These are phyloP conservation scores for Sesamia inferens DNA, from an alignment of 2,888 invertebrate species.

Conservation along the genomic window DNA sequence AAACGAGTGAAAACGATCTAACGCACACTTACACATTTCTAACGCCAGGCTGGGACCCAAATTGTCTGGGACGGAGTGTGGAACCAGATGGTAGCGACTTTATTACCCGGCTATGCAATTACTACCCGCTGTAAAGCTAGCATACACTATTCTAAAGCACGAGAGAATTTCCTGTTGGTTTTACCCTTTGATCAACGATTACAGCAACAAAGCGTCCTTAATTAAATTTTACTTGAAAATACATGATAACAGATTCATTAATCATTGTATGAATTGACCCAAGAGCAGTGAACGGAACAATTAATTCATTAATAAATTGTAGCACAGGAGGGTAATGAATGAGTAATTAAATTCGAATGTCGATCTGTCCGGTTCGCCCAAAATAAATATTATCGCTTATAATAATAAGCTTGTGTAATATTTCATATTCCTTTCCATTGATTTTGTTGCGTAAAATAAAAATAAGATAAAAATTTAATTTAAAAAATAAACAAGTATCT, in stretches of 20 bases:
- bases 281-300: slow-evolving; percentile 34
- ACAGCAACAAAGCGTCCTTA: slow-evolving; percentile 21
- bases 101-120: slow-evolving; percentile 59
- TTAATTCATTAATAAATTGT: slow-evolving; percentile 45
- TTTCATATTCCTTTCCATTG: too few species aligned
- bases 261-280: slow-evolving; percentile 39
- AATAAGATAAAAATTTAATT: too few species aligned
- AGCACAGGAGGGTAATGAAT: slow-evolving; percentile 34
- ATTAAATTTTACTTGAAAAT: slow-evolving; percentile 36
- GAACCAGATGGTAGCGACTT: slow-evolving; percentile 58
- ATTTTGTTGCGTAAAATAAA: too few species aligned
- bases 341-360: slow-evolving; percentile 35
- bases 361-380: slow-evolving; percentile 1
- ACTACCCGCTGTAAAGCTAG: slow-evolving; percentile 52
- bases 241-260: slow-evolving; percentile 23
- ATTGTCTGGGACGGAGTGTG: slow-evolving; percentile 44
- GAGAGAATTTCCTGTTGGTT: slow-evolving; percentile 42
- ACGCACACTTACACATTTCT: slow-evolving; percentile 35
- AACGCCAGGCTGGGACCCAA: slow-evolving; percentile 25
- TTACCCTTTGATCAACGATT: slow-evolving; percentile 34
- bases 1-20: slow-evolving; percentile 52
- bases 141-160: slow-evolving; percentile 41
- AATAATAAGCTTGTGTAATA: too few species aligned
- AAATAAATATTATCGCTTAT: slow-evolving; percentile 8
- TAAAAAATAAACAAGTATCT: too few species aligned